Evolutionary conservation across 2,113 vertebrate species (phyloP).

Genomic region (Marmota monax): DNA sequence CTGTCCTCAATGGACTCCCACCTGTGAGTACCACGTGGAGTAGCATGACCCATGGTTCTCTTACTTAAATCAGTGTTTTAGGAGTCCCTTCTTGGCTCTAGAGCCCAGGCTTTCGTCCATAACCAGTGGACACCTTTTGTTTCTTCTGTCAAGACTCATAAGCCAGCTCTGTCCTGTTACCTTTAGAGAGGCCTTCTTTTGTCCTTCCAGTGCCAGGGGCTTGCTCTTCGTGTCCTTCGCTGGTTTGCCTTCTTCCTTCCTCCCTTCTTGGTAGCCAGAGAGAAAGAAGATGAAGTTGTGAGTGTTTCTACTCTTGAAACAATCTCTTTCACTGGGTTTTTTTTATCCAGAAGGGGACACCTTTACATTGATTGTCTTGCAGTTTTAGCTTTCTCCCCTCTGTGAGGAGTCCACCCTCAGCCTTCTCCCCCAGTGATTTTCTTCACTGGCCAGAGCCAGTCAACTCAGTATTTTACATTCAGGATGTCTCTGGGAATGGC

Average conservation of each 20-base stretch:
- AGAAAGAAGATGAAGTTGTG: neutral
- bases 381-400: neutral
- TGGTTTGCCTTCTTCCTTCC: neutral
- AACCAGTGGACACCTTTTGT: neutral
- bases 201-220: neutral
- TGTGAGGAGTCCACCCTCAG: neutral
- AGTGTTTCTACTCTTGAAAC: neutral
- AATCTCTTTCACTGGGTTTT: neutral
- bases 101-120: neutral
- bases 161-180: neutral
- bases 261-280: neutral
- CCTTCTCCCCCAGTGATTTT: neutral
- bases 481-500: neutral
- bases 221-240: neutral
- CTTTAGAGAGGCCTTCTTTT: neutral
- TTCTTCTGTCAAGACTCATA: neutral
- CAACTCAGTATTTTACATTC: neutral
- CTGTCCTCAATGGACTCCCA: neutral
- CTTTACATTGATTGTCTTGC: neutral
- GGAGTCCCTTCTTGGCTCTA: neutral
- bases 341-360: neutral
- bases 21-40: neutral
- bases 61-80: rapidly evolving
- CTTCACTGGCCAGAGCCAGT: neutral
- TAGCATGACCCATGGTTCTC: neutral